Conservation (phyloP, 2,888 invertebrate species). For the Drosophila leonis region DNA sequence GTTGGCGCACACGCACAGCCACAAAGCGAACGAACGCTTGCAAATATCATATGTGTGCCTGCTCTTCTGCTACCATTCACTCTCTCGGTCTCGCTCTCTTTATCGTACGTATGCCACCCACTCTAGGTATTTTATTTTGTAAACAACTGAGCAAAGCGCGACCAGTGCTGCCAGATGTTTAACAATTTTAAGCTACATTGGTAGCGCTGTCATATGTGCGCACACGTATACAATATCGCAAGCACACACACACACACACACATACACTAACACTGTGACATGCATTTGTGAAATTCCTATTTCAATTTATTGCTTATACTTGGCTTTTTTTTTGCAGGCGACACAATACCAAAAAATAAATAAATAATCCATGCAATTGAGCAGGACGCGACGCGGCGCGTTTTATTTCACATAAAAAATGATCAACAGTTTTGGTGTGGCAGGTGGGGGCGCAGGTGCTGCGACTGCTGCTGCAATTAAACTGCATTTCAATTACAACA, state of each 20-base stretch:
- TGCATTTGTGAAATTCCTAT: slow-evolving; percentile 68
- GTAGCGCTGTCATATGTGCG: slow-evolving; percentile 49
- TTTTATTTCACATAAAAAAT: slow-evolving; percentile 32
- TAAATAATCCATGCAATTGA: slow-evolving; percentile 32
- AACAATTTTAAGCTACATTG: slow-evolving; percentile 45
- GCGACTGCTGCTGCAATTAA: slow-evolving; percentile 53
- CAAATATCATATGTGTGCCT: slow-evolving; percentile 43
- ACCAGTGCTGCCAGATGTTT: slow-evolving; percentile 61
- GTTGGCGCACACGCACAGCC: slow-evolving; percentile 52
- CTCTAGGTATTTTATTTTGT: slow-evolving; percentile 62
- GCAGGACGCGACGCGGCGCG: slow-evolving; percentile 23
- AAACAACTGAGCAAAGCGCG: slow-evolving; percentile 60
- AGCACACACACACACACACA: slow-evolving; percentile 4
- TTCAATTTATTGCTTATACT: slow-evolving; percentile 29
- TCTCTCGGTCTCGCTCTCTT: slow-evolving; percentile 19
- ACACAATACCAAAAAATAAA: slow-evolving; percentile 12
- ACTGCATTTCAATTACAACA: slow-evolving; percentile 62
- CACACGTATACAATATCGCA: slow-evolving; percentile 34
- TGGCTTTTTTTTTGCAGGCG: slow-evolving; percentile 43
- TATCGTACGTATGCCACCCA: slow-evolving; percentile 29
- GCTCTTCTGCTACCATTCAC: slow-evolving; percentile 7
- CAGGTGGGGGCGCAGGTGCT: slow-evolving; percentile 32
- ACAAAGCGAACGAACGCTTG: slow-evolving; percentile 15
- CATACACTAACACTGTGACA: slow-evolving; percentile 22
- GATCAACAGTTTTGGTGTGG: slow-evolving; percentile 65